A percentile compares a stretch with the other conserved stretches of the same genome.
These are phyloP conservation scores for Hassar affinis DNA, from an alignment of 2,113 vertebrate species.

Conservation along the genomic window DNA sequence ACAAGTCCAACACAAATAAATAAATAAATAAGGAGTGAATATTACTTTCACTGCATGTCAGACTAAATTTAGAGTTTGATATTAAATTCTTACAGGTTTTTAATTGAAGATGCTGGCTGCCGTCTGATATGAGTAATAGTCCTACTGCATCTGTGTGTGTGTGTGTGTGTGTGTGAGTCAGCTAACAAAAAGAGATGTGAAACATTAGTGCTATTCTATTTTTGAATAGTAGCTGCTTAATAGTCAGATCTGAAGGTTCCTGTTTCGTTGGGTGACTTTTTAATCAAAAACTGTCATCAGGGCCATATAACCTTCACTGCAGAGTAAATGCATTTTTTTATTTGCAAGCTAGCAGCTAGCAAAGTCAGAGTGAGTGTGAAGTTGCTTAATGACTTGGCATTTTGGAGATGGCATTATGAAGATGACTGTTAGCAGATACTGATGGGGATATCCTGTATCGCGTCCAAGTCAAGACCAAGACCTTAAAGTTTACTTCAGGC, in stretches of 20 bases:
- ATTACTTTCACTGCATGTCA: slow-evolving; percentile 16
- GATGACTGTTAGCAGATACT: neutral
- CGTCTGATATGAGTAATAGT: slow-evolving; percentile 54
- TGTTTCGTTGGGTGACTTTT: neutral
- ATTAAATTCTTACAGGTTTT: slow-evolving; percentile 41
- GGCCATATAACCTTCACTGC: neutral
- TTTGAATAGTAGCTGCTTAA: neutral
- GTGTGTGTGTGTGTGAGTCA: slow-evolving; percentile 8
- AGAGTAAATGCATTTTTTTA: neutral
- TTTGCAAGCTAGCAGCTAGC: neutral
- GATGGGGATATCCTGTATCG: no score
- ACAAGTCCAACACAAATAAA: neutral
- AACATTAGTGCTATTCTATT: neutral
- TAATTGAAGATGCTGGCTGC: slow-evolving; percentile 49
- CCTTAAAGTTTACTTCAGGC: no score
- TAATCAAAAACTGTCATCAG: neutral
- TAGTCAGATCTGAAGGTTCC: neutral
- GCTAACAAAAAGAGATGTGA: neutral
- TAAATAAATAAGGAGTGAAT: neutral
- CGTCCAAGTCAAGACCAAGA: no score
- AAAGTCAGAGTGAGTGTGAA: neutral
- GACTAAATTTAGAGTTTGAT: slow-evolving; percentile 31
- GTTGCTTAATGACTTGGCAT: neutral
- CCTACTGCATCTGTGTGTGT: slow-evolving; percentile 28
- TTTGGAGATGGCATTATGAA: neutral